Percentiles rank a stretch among this genome's conserved stretches.
phyloP scores from a whole-genome alignment of 2,113 vertebrate genomes.

The Halcyon malimbica region DNA sequence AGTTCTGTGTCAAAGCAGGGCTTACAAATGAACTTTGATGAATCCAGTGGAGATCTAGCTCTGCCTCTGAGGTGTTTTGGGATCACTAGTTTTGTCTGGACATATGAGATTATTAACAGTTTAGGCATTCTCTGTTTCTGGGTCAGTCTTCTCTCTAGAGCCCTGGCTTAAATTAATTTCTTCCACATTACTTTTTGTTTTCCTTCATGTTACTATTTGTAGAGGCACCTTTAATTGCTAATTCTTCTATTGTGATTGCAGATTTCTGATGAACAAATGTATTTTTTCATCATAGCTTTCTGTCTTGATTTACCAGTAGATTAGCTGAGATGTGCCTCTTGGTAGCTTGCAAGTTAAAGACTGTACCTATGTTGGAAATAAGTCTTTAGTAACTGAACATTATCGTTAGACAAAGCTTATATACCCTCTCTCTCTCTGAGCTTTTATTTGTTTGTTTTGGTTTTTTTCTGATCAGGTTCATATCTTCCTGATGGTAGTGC shows the following conservation, averaged over 20 bases:
- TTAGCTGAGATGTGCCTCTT: neutral
- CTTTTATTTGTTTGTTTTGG: neutral
- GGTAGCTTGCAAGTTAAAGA: neutral
- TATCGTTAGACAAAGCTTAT: neutral
- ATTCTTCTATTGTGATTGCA: neutral
- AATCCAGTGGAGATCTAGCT: neutral
- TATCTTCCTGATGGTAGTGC: slow-evolving; percentile 86
- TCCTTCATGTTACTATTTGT: neutral
- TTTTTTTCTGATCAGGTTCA: slow-evolving; percentile 72
- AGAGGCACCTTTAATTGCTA: neutral
- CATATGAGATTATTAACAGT: neutral
- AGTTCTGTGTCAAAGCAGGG: neutral
- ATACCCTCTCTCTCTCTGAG: neutral
- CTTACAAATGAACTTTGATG: neutral
- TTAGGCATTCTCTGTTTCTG: neutral
- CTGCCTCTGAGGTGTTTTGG: neutral
- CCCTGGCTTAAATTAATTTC: neutral
- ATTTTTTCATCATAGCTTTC: neutral
- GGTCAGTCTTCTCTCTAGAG: neutral
- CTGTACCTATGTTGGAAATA: neutral
- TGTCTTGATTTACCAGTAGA: neutral
- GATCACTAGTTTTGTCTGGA: neutral
- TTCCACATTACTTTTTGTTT: neutral
- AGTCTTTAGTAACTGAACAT: neutral
- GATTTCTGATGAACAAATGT: neutral